A percentile compares a stretch with the other conserved stretches of the same genome.
Conservation (phyloP, 2,888 invertebrate species). For the Drosophila histrio region DNA sequence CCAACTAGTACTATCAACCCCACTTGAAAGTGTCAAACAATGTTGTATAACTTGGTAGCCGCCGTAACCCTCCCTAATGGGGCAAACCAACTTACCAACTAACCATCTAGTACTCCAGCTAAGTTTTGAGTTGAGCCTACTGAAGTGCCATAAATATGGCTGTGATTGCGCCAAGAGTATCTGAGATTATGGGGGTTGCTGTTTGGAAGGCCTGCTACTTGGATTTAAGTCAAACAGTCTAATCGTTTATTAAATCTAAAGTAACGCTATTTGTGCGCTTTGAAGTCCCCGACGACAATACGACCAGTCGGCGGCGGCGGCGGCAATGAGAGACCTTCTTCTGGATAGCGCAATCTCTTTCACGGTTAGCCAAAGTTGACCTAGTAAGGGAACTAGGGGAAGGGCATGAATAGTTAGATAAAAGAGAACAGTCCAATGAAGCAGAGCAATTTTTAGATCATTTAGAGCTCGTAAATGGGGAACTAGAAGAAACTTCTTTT, state of each 20-base stretch:
- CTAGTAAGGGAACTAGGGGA: constrained; percentile 46
- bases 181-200: constrained; percentile 38
- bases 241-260: constrained; percentile 77
- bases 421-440: constrained; percentile 6
- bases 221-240: constrained; percentile 69
- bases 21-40: constrained; percentile 70
- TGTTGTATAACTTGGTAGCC: constrained; percentile 62
- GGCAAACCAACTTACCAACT: constrained; percentile 6
- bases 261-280: constrained; percentile 71
- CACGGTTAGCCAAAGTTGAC: constrained; percentile 31
- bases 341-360: constrained; percentile 2
- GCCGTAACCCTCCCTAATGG: constrained; percentile 31
- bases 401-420: constrained; percentile 29
- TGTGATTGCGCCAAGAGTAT: constrained; percentile 65
- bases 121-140: constrained; percentile 31
- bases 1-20: constrained; percentile 26
- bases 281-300: constrained; percentile 52
- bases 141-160: constrained; percentile 66
- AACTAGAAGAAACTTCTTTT: no score
- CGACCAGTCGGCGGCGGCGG: neutral
- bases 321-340: neutral
- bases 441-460: neutral
- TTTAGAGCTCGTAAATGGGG: neutral
- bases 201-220: constrained; percentile 52
- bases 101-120: constrained; percentile 33